A percentile compares a stretch with the other conserved stretches of the same genome.
These are phyloP conservation scores for Otolemur garnettii DNA, from an alignment of 2,113 vertebrate genomes.

Conservation along the genomic window DNA sequence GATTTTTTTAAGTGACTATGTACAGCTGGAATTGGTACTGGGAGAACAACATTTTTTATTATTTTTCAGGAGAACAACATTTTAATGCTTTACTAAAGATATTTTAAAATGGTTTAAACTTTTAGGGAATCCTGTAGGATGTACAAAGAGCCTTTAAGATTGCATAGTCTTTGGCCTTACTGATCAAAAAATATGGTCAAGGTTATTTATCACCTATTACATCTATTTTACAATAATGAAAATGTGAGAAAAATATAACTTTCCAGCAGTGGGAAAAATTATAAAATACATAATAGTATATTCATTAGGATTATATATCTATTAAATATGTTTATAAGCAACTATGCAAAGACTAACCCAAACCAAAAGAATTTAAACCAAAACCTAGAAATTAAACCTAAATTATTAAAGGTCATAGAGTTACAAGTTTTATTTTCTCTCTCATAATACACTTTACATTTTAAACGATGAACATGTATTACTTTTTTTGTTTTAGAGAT, in stretches of 20 bases:
- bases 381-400: constrained; percentile 20
- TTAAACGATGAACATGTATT: neutral
- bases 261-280: neutral
- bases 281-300: neutral
- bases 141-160: neutral
- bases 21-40: neutral
- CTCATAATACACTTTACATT: neutral
- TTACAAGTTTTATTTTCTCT: constrained; percentile 12
- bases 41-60: neutral
- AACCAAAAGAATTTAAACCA: constrained; percentile 6
- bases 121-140: neutral
- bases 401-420: neutral
- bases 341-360: neutral
- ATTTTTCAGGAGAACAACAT: neutral
- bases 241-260: neutral
- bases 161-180: neutral
- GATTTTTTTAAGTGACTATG: constrained; percentile 6
- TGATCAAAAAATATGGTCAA: neutral
- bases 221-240: neutral
- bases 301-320: neutral
- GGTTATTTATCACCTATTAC: neutral
- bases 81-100: neutral
- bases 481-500: too few relatives aligned
- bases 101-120: constrained; percentile 25
- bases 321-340: neutral